Conservation (phyloP, 2,113 vertebrate genomes). For the Zingel zingel region DNA sequence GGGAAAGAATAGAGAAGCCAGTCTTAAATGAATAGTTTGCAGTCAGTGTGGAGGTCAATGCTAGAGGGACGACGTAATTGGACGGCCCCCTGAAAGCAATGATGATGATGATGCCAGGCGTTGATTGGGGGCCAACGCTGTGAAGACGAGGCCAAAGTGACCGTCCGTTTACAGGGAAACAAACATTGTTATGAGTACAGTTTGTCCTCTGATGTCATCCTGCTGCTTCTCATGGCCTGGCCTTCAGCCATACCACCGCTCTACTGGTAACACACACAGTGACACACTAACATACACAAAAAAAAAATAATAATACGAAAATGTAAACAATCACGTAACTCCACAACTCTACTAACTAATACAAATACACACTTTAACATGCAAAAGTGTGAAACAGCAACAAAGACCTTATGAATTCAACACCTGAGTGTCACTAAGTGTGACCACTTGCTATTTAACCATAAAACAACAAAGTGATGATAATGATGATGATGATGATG, state of each 20-base stretch:
- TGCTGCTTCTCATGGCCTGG: conserved; percentile 58
- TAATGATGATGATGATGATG: neutral
- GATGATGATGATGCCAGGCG: conserved; percentile 24
- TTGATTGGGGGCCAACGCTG: conserved; percentile 39
- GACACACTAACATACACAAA: conserved; percentile 47
- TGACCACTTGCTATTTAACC: neutral
- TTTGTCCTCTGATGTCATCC: conserved; percentile 83
- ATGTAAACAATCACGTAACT: neutral
- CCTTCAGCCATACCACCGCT: conserved; percentile 44
- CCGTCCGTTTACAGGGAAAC: conserved; percentile 72
- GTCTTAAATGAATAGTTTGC: conserved; percentile 35
- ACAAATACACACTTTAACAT: conserved; percentile 3
- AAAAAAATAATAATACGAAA: neutral
- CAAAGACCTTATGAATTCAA: neutral
- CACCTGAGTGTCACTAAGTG: neutral
- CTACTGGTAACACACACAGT: conserved; percentile 42
- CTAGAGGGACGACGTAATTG: conserved; percentile 13
- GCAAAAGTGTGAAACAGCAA: neutral
- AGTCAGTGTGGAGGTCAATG: conserved; percentile 31
- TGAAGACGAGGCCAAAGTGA: conserved; percentile 34
- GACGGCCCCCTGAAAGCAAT: neutral
- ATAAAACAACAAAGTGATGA: conserved; percentile 5
- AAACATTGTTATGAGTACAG: conserved; percentile 80
- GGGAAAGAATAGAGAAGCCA: conserved; percentile 22
- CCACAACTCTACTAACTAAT: neutral